Evolutionary conservation across 2,888 invertebrate species (phyloP), one percentile per base, ranked within the genome.

Genomic region (Ophraella communa): DNA sequence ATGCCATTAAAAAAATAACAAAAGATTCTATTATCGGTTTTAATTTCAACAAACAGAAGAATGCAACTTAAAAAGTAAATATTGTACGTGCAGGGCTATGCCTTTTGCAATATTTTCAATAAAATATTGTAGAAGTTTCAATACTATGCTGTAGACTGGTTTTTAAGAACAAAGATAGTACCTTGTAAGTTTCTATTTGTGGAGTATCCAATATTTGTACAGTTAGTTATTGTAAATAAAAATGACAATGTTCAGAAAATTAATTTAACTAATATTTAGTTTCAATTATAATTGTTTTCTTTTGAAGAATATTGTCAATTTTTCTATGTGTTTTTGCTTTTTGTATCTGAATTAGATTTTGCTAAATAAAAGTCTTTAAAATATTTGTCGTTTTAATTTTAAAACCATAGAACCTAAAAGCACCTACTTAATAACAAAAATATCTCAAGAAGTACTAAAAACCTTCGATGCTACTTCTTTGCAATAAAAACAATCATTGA

Each of bases 221-320:
- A 66, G 56, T 61, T 45, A 53, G 54, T 54, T 64, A n/a, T 56
- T 68, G 65, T 64, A 66, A 53, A 66, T 68, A 68, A 57, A 44
- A 39, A 39, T 39, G 66, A 68, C 69, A 68, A 71, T 71, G 66
- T 70, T 71, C 67, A 65, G 39, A 55, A 66, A 67, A 60, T 57
- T 59, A 44, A 54, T 64, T 61, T 71, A 71, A 73, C 72, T 73
- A 73, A 72, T 71, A 73, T 72, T 70, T 72, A 73, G 71, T 71
- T 71, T 62, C 52, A 55, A 64, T 59, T 66, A 60, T 23, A 33
- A 68, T 58, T 62, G 60, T 68, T 65, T 64, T 65, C 61, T 56
- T 58, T 54, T 44, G 60, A 62, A 65, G 71, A 67, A 70, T 71
- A 70, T 73, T 71, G 71, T 66, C 68, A 64, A 68, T 65, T 71